Evolutionary conservation across 2,113 vertebrate genomes (phyloP).

Genomic region (Trogon surrucura): DNA sequence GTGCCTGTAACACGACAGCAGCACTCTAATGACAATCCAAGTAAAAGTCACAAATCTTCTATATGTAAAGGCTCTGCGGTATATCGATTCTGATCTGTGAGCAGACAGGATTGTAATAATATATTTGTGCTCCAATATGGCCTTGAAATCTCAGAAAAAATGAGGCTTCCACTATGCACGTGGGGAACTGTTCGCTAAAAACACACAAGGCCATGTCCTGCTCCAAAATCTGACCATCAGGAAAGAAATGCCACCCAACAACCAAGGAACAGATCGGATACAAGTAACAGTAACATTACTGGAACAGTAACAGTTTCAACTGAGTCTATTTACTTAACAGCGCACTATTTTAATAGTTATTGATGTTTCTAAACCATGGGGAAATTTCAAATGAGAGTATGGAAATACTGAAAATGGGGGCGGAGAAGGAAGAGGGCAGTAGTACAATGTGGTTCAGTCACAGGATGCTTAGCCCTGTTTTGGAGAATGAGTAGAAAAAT

Average conservation of each 20-base stretch:
- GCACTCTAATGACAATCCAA: neutral
- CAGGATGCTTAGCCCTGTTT: neutral
- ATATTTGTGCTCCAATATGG: neutral
- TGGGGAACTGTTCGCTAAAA: neutral
- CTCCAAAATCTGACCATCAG: neutral
- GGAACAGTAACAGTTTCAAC: neutral
- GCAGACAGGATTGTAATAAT: neutral
- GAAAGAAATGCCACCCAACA: neutral
- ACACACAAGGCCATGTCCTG: fast-evolving
- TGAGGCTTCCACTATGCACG: neutral
- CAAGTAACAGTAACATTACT: neutral
- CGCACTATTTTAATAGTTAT: neutral
- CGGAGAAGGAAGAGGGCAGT: neutral
- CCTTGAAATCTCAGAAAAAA: neutral
- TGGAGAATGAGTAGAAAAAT: neutral
- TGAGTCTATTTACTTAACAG: neutral
- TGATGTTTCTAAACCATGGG: neutral
- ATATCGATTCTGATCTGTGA: neutral
- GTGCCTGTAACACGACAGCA: neutral
- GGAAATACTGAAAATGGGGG: neutral
- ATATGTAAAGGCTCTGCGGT: neutral
- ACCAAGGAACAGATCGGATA: neutral
- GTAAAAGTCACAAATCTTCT: neutral
- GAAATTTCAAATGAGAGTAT: neutral
- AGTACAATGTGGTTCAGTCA: neutral